A percentile compares a stretch with the other conserved stretches of the same genome.
phyloP scores from a whole-genome alignment of 2,888 invertebrate genomes.

The Patella ulyssiponensis region DNA sequence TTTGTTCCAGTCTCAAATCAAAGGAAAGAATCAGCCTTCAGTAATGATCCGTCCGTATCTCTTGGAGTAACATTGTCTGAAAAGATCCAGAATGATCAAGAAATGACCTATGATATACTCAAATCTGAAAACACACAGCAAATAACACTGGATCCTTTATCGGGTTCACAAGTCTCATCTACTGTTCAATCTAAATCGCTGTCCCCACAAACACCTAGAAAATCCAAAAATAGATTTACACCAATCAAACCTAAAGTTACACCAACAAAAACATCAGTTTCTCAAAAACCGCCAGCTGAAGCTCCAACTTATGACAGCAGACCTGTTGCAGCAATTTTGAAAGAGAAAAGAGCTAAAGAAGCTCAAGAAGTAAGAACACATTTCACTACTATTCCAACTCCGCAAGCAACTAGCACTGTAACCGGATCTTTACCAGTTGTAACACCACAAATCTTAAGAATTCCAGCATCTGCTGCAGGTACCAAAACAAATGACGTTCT shows the following conservation, averaged over 20 bases:
- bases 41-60: slow-evolving; percentile 1
- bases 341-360: slow-evolving; percentile 64
- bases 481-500: slow-evolving; percentile 27
- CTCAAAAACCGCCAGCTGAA: slow-evolving; percentile 44
- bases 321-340: slow-evolving; percentile 59
- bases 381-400: slow-evolving; percentile 33
- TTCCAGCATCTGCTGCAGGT: slow-evolving; percentile 22
- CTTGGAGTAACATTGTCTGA: slow-evolving; percentile 5
- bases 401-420: slow-evolving; percentile 10
- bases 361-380: slow-evolving; percentile 52
- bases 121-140: background rate
- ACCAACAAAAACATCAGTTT: slow-evolving; percentile 46
- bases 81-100: slow-evolving; percentile 12
- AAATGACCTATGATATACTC: background rate
- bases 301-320: slow-evolving; percentile 49
- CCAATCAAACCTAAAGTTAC: slow-evolving; percentile 63
- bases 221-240: slow-evolving; percentile 53
- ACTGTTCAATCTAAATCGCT: slow-evolving; percentile 29
- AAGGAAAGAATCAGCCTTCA: slow-evolving; percentile 14
- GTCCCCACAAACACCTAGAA: slow-evolving; percentile 41
- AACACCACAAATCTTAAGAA: slow-evolving; percentile 36
- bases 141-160: background rate
- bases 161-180: background rate
- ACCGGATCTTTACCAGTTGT: slow-evolving; percentile 26
- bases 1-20: slow-evolving; percentile 62